Percentiles rank a stretch among this genome's conserved stretches.
Evolutionary conservation across 2,888 invertebrate genomes (phyloP).

Genomic region (Merodon equestris): DNA sequence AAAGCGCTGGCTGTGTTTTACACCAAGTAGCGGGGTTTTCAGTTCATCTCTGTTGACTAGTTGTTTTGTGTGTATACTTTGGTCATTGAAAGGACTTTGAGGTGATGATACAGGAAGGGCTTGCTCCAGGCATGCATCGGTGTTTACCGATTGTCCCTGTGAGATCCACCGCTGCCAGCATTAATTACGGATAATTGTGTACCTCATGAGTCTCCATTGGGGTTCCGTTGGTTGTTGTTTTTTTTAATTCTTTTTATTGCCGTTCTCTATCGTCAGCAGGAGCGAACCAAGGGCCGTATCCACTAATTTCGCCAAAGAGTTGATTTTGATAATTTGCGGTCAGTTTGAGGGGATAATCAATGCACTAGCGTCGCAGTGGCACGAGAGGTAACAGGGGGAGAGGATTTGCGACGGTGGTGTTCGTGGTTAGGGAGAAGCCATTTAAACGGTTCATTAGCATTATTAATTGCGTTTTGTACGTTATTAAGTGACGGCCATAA

Average conservation of each 20-base stretch:
- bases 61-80: conserved; percentile 37
- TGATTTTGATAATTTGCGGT: conserved; percentile 54
- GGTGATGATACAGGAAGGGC: conserved; percentile 18
- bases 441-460: conserved; percentile 61
- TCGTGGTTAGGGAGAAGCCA: conserved; percentile 8
- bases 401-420: background rate
- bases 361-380: conserved; percentile 4
- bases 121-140: conserved; percentile 1
- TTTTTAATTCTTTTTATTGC: no score
- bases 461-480: conserved; percentile 59
- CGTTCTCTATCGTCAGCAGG: no score
- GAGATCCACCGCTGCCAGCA: conserved; percentile 45
- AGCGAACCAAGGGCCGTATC: background rate
- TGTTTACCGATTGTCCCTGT: no score
- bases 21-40: background rate
- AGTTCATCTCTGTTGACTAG: conserved; percentile 16
- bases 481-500: conserved; percentile 54
- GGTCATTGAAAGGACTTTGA: conserved; percentile 20
- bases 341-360: conserved; percentile 44
- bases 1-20: conserved; percentile 22
- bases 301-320: conserved; percentile 42
- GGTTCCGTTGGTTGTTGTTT: conserved; percentile 8
- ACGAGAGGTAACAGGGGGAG: background rate
- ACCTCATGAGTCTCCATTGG: conserved; percentile 55
- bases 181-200: conserved; percentile 60